Conservation (phyloP, 2,113 vertebrate species). For the Pseudois nayaur region DNA sequence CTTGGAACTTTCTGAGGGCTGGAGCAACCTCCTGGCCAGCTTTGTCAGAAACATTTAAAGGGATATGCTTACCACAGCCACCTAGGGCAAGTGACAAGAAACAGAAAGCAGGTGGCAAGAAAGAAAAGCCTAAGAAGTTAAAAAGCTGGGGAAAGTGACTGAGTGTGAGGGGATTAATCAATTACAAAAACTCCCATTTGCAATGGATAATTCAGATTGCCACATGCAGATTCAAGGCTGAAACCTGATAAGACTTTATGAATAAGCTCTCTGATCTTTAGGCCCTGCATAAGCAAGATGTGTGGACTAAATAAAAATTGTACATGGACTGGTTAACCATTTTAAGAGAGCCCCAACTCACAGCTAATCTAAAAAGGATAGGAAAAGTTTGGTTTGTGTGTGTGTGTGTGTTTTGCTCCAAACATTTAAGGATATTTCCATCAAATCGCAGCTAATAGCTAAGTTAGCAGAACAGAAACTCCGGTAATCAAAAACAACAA, state of each 20-base stretch:
- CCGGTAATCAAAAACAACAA: background rate
- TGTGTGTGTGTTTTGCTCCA: background rate
- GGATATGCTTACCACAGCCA: background rate
- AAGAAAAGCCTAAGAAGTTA: background rate
- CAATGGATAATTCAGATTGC: background rate
- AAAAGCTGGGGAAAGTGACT: background rate
- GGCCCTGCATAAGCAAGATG: background rate
- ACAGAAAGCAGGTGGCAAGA: background rate
- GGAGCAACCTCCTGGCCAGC: background rate
- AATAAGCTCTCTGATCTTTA: background rate
- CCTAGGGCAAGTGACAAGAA: background rate
- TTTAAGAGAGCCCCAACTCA: background rate
- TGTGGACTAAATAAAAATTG: background rate
- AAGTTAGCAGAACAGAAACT: background rate
- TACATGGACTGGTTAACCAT: background rate
- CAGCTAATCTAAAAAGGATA: background rate
- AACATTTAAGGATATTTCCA: background rate
- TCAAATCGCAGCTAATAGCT: background rate
- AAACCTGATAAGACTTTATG: background rate
- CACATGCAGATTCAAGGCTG: background rate
- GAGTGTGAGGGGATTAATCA: background rate
- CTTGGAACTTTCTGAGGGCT: background rate
- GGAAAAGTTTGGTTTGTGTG: background rate
- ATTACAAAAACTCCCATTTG: background rate
- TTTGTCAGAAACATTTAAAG: background rate